Evolutionary conservation across 2,797 vertebrate species (phyloP), one percentile per base, ranked within the genome.

Genomic region (Typhlichthys eigenmanni): DNA sequence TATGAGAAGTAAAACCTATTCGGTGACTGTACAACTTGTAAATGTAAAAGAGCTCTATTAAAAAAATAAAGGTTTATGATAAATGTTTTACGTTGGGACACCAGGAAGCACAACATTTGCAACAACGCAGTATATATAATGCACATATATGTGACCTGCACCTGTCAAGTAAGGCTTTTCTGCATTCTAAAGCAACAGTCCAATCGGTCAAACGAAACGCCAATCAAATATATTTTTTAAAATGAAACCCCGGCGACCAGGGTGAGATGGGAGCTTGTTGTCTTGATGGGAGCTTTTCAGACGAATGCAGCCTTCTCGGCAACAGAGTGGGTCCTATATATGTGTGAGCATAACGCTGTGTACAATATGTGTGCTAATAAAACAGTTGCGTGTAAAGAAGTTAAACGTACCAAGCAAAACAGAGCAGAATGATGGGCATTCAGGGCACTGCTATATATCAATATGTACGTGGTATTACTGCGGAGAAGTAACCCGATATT

Each of bases 81-180:
- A 13, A n/a, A n/a, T n/a, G 7, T 51, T 51, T 14, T 51, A 14
- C 3, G 92, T 92, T 88, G 86, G 83, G 87, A 81, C 38, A 86
- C 88, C 86, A 85, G 89, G 91, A 93, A 93, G 92, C 92, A 93
- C 92, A 93, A 92, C 87, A 87, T 86, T 85, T 84, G 24, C 24
- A 29, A 79, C 75, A 84, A 72, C 82, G 74, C 82, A 84, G 85
- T 86, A 87, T 86, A 76, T 85, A 83, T 68, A 58, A 29, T 67
- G 64, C 80, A 85, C 85, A 84, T 80, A 61, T 66, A 74, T 72
- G 72, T 81, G 38, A 43, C 38, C 38, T 43, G 38, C 38, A 10
- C 38, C 9, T 9, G 38, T 1, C 38, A 10, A 43, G 38, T 43
- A 2, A 43, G 38, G 38, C 38, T 43, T 43, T 7, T 43, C 9